These are phyloP conservation scores for Glaucopsyche alexis DNA, from an alignment of 2,888 invertebrate genomes.

Conservation along the genomic window DNA sequence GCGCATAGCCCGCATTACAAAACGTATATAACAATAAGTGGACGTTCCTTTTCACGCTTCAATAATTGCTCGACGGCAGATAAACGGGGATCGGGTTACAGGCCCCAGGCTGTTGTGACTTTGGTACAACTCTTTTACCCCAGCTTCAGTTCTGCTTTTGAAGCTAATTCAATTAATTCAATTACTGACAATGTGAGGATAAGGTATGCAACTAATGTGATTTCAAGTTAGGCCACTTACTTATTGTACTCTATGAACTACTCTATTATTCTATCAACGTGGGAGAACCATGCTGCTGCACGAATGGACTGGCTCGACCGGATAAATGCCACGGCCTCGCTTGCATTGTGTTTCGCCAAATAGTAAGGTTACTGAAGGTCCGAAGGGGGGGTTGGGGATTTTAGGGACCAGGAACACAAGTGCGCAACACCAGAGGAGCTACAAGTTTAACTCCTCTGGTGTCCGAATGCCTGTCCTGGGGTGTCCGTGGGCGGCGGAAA, in stretches of 20 bases:
- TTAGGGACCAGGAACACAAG: too few species aligned
- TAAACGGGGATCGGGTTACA: slow-evolving; percentile 73
- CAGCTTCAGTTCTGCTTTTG: slow-evolving; percentile 41
- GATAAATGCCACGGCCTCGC: too few species aligned
- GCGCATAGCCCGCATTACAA: slow-evolving; percentile 77
- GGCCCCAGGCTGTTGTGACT: slow-evolving; percentile 59
- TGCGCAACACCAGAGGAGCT: too few species aligned
- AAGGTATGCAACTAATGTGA: slow-evolving; percentile 16
- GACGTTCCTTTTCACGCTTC: slow-evolving; percentile 80
- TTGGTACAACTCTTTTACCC: slow-evolving; percentile 60
- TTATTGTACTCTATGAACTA: background rate
- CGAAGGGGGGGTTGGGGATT: too few species aligned
- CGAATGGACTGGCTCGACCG: too few species aligned
- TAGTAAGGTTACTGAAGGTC: too few species aligned
- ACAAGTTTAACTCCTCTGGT: too few species aligned
- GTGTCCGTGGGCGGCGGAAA: too few species aligned
- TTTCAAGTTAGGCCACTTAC: background rate
- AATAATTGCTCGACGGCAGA: slow-evolving; percentile 80
- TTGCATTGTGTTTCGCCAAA: too few species aligned
- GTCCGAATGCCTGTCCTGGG: too few species aligned
- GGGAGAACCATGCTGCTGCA: too few species aligned
- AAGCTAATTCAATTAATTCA: slow-evolving; percentile 39
- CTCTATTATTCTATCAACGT: too few species aligned
- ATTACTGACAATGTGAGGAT: slow-evolving; percentile 30
- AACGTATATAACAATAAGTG: slow-evolving; percentile 77